Percentiles rank a stretch among this genome's conserved stretches.
These are phyloP conservation scores for Trypoxylus dichotomus DNA, from an alignment of 1,140 invertebrate genomes.

Conservation along the genomic window DNA sequence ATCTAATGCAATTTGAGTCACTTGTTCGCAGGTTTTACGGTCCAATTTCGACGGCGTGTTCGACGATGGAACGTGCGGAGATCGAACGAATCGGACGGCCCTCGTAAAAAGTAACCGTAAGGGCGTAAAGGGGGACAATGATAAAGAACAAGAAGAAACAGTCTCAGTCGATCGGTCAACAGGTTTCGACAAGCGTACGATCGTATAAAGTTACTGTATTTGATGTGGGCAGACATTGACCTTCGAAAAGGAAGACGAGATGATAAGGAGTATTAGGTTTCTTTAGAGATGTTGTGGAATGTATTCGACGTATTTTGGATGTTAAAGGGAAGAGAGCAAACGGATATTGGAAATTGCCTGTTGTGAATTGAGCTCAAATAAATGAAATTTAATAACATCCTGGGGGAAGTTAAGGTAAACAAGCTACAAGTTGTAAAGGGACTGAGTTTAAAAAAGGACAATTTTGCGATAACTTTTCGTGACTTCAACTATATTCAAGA, in stretches of 20 bases:
- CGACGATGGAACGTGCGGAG: not conserved
- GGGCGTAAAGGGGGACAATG: not conserved
- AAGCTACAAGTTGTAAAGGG: too few relatives aligned
- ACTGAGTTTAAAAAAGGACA: too few relatives aligned
- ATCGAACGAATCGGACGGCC: not conserved
- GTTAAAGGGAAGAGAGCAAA: too few relatives aligned
- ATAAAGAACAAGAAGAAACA: not conserved
- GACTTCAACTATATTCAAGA: too few relatives aligned
- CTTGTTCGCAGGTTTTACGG: not conserved
- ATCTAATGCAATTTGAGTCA: not conserved
- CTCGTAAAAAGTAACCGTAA: not conserved
- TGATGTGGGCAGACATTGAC: not conserved
- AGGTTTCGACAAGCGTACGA: not conserved
- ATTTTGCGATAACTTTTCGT: too few relatives aligned
- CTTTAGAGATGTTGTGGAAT: too few relatives aligned
- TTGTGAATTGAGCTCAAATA: too few relatives aligned
- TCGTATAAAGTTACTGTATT: not conserved
- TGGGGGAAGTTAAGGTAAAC: too few relatives aligned
- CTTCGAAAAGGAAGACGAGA: not conserved
- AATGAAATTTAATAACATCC: too few relatives aligned
- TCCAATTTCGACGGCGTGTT: not conserved
- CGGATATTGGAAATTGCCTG: too few relatives aligned
- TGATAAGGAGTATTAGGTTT: too few relatives aligned
- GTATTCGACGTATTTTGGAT: too few relatives aligned
- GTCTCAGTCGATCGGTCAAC: not conserved